Evolutionary conservation across 2,797 vertebrate genomes (phyloP), one percentile per base, ranked within the genome.

Genomic region (Bufotes viridis): DNA sequence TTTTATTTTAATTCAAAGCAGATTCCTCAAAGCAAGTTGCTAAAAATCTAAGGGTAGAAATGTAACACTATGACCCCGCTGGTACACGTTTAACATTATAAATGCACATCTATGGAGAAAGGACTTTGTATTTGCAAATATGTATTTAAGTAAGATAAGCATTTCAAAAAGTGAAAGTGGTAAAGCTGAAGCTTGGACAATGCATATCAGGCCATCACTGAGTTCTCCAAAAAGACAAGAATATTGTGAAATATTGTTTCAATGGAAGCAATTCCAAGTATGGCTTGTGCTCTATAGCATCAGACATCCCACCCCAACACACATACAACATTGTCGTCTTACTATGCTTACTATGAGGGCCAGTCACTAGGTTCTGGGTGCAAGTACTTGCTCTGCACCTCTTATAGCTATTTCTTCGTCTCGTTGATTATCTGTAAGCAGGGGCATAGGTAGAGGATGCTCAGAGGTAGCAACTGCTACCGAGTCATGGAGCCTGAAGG

Each of bases 1-100:
- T 84, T 84, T 76, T 84, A 84, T 84, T 84, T 84, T 84, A 84
- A 84, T 76, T 75, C 82, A 84, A 84, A 85, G 83, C 57, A 20
- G 63, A 12, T 60, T 15, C 82, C 70, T 76, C 55, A 63, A 76
- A 63, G 63, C 42, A 53, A 82, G 22, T 29, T 57, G 81, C 65
- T 24, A 29, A 53, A 82, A 67, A 69, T 69, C 65, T 29, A 29
- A 61, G 24, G 55, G 10, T 42, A 80, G 1, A 26, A 42, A 60
- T 67, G 63, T 67, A 67, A 67, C 42, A 82, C 80, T 82, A 29
- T 82, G 81, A 82, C 80, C 80, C 22, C 11, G 61, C 20, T 82
- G 61, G 12, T 82, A 29, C 65, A 70, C 53, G 18, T 82, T 51
- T 70, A 70, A 82, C 65, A 70, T 70, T 85, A 74, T n/a, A 74